phyloP scores from a whole-genome alignment of 53 echinoderm and acorn worm genomes.

The Holothuria leucospilota region DNA sequence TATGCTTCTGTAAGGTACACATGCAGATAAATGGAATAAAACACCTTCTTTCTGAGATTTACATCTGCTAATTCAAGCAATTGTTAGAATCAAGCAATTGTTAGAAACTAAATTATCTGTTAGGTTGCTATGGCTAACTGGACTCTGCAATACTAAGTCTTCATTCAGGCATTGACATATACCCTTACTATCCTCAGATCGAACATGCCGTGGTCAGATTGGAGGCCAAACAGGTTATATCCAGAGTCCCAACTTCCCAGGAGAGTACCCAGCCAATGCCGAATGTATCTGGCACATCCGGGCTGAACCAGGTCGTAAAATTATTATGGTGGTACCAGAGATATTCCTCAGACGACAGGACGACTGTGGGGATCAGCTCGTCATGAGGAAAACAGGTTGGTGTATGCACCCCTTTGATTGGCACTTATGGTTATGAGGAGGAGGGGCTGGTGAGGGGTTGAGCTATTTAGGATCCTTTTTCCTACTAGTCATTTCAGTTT shows the following conservation, averaged over 20 bases:
- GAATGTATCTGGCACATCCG: conserved; percentile 85
- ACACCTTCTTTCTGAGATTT: too few relatives aligned
- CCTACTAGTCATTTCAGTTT: too few relatives aligned
- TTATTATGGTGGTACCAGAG: conserved; percentile 85
- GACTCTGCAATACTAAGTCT: too few relatives aligned
- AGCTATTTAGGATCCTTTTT: not conserved
- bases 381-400: conserved; percentile 89
- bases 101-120: too few relatives aligned
- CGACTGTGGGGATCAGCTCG: conserved; percentile 80
- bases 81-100: too few relatives aligned
- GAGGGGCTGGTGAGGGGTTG: not conserved
- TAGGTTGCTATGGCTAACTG: too few relatives aligned
- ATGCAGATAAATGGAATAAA: too few relatives aligned
- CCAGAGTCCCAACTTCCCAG: conserved; percentile 94
- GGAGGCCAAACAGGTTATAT: conserved; percentile 81
- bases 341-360: conserved; percentile 81
- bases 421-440: too few relatives aligned
- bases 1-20: too few relatives aligned
- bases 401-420: too few relatives aligned
- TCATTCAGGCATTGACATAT: too few relatives aligned
- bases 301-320: conserved; percentile 80
- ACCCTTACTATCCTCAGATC: conserved; percentile 57
- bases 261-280: conserved; percentile 86
- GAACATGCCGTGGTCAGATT: conserved; percentile 76
- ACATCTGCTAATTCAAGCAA: too few relatives aligned